phyloP scores from a whole-genome alignment of 2,113 vertebrate species.

The Sakesphorus luctuosus region DNA sequence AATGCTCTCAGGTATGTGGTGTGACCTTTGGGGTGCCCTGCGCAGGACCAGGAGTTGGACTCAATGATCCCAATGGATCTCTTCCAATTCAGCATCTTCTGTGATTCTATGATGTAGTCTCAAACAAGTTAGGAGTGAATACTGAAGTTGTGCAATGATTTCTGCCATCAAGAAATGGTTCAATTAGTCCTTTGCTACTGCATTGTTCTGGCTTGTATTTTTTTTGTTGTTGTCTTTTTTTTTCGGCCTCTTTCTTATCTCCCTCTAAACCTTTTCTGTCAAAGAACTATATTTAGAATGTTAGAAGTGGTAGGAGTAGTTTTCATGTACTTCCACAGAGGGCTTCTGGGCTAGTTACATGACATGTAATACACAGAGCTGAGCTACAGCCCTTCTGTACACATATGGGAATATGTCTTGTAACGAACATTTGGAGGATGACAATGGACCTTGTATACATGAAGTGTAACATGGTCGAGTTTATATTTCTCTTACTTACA shows the following conservation, averaged over 20 bases:
- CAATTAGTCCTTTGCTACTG: neutral
- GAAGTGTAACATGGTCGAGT: neutral
- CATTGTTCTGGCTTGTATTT: neutral
- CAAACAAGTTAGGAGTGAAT: neutral
- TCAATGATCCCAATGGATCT: neutral
- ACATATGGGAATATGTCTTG: neutral
- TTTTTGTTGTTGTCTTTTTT: neutral
- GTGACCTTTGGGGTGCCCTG: neutral
- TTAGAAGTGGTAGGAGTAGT: neutral
- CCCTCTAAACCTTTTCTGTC: neutral
- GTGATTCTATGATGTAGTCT: neutral
- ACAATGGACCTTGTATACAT: neutral
- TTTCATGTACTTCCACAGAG: neutral
- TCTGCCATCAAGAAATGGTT: neutral
- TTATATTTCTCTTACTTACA: neutral
- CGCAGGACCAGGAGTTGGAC: rapidly evolving
- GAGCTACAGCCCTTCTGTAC: neutral
- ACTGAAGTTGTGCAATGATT: neutral
- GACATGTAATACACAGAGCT: neutral
- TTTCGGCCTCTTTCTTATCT: neutral
- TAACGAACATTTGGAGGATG: neutral
- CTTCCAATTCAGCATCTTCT: neutral
- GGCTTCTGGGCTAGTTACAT: neutral
- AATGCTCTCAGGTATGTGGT: neutral
- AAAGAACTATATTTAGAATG: neutral